Evolutionary conservation across 2,888 invertebrate species (phyloP), one percentile per base, ranked within the genome.

Genomic region (Mactromeris polynyma): DNA sequence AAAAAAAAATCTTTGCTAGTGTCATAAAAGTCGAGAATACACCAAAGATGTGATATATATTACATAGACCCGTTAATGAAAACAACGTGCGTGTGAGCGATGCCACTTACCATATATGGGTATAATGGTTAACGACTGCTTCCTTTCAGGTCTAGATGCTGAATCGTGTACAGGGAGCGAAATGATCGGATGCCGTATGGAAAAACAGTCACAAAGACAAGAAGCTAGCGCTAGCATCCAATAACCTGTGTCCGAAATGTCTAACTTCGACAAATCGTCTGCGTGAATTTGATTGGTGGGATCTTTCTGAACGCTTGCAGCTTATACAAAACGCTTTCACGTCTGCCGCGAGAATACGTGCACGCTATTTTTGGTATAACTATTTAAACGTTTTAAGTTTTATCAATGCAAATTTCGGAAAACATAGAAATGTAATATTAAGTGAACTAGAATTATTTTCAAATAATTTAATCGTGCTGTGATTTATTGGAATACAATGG

Each of bases 391-490:
- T 46, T 17, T 14, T 9, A 46, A 46, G 58, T 64, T 64, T n/a
- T n/a, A 64, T 64, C n/a, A 46, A 46, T 17, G 1, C 14, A 46
- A 46, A 9, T 46, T 9, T 9, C 26, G 58, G n/a, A 64, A 26
- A 21, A 26, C 26, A 9, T 64, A 3, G 6, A 26, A 11, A 64
- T 64, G 58, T 64, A 26, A 6, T 64, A 64, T 64, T 11, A 64
- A 64, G 26, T 64, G 58, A 64, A 26, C n/a, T 9, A 26, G 58
- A 64, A 26, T 64, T 64, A 64, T 26, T n/a, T 64, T 7, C 3
- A 64, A 64, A 64, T 64, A 64, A 64, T 64, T 64, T 64, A 64
- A 26, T 64, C n/a, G n/a, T 64, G n/a, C 3, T 64, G 58, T n/a
- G 58, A 64, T 64, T 64, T 64, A 64, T 64, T 21, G 58, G 58